phyloP scores from a whole-genome alignment of 2,888 invertebrate species.

The Conus canariensis region DNA sequence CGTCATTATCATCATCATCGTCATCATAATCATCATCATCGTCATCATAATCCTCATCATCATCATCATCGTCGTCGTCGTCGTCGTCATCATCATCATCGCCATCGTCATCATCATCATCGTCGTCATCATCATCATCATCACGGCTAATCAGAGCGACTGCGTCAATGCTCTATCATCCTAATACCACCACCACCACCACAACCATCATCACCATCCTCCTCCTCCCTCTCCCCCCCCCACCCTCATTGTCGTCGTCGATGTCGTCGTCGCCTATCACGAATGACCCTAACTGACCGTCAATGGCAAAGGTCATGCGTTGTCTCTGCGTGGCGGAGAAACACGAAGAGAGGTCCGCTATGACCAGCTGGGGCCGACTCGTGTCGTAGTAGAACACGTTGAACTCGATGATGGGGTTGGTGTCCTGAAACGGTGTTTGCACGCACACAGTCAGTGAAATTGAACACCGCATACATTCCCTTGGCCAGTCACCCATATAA shows the following conservation, averaged over 20 bases:
- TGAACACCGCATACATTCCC: too few relatives aligned
- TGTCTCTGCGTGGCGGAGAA: conserved; percentile 17
- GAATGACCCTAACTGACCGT: background rate
- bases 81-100: background rate
- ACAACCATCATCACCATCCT: too few relatives aligned
- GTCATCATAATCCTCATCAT: too few relatives aligned
- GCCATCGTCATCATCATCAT: background rate
- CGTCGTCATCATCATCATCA: background rate
- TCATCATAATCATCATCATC: too few relatives aligned
- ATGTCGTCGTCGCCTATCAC: too few relatives aligned
- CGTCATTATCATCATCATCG: background rate
- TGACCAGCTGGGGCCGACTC: conserved; percentile 19
- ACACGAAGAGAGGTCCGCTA: conserved; percentile 26
- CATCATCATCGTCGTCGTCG: too few relatives aligned
- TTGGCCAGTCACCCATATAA: too few relatives aligned
- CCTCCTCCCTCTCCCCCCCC: too few relatives aligned
- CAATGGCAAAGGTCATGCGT: conserved; percentile 35
- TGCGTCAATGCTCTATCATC: background rate
- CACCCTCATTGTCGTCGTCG: too few relatives aligned
- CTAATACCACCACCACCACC: too few relatives aligned
- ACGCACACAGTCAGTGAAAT: too few relatives aligned
- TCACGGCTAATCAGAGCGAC: background rate
- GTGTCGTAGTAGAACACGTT: conserved; percentile 43
- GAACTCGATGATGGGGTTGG: conserved; percentile 17
- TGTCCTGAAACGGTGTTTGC: background rate